These are phyloP conservation scores for Brachylomia viminalis DNA, from an alignment of 2,888 invertebrate genomes.

Conservation along the genomic window DNA sequence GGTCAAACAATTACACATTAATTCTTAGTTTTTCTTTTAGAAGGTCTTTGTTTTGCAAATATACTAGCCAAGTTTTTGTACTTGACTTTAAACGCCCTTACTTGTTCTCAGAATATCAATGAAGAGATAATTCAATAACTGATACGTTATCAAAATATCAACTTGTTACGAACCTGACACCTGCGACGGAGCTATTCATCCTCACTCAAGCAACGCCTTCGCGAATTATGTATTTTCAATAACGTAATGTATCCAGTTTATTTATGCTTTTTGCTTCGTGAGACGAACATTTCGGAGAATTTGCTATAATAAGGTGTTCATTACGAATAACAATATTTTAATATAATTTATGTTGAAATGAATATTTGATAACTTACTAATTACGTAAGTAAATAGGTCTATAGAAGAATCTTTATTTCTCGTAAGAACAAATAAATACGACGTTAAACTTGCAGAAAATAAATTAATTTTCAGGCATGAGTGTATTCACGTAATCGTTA, in stretches of 20 bases:
- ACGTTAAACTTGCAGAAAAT: neutral
- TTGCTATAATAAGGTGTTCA: conserved; percentile 26
- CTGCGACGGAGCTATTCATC: conserved; percentile 24
- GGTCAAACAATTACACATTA: too few relatives aligned
- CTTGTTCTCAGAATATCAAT: neutral
- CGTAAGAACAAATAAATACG: too few relatives aligned
- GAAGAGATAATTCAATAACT: conserved; percentile 40
- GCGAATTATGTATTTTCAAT: conserved; percentile 47
- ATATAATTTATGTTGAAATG: conserved; percentile 25
- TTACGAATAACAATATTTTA: conserved; percentile 30
- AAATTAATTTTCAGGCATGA: neutral
- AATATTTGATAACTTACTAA: conserved; percentile 45
- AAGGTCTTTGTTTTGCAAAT: neutral
- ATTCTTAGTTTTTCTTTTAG: too few relatives aligned
- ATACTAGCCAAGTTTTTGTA: neutral
- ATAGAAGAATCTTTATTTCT: too few relatives aligned
- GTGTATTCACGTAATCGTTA: neutral
- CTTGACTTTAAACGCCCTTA: neutral
- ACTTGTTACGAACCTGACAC: conserved; percentile 36
- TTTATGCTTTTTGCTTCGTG: conserved; percentile 17
- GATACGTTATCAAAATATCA: conserved; percentile 48
- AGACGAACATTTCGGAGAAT: neutral
- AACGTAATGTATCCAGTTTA: conserved; percentile 35
- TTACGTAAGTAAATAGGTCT: conserved; percentile 27
- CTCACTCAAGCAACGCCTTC: conserved; percentile 31